A percentile compares a stretch with the other conserved stretches of the same genome.
Evolutionary conservation across 2,888 invertebrate genomes (phyloP).

Genomic region (Bimastos eiseni): DNA sequence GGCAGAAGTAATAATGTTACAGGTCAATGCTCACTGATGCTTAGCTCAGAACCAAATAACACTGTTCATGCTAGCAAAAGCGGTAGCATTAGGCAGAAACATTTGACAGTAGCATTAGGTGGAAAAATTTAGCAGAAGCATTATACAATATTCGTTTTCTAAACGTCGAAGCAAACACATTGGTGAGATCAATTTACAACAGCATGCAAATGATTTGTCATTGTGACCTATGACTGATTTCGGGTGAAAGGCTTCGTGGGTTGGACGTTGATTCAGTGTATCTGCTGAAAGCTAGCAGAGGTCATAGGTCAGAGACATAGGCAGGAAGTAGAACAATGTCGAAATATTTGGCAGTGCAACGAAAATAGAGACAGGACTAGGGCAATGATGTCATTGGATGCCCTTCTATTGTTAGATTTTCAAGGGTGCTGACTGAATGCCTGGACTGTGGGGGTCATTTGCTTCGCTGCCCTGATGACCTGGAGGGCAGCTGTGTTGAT

Average conservation of each 20-base stretch:
- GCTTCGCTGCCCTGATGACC: neutral
- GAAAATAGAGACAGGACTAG: neutral
- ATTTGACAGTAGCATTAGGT: neutral
- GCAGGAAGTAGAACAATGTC: neutral
- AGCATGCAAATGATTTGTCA: neutral
- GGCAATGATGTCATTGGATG: neutral
- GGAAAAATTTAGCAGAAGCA: neutral
- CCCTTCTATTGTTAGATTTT: neutral
- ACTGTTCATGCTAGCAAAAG: neutral
- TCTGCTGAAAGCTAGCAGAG: conserved; percentile 13
- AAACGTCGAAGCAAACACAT: neutral
- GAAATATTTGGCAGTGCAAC: neutral
- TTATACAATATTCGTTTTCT: neutral
- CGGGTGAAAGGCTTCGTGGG: neutral
- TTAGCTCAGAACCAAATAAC: neutral
- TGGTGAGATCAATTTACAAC: neutral
- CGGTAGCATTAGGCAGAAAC: neutral
- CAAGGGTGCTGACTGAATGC: neutral
- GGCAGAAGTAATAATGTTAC: neutral
- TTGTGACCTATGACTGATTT: neutral
- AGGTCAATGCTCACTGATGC: neutral
- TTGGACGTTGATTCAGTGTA: neutral
- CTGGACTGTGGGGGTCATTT: conserved; percentile 13
- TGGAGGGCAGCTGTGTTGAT: conserved; percentile 6
- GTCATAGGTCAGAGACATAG: neutral